Percentiles rank a stretch among this genome's conserved stretches.
Evolutionary conservation across 2,888 invertebrate species (phyloP).

Genomic region (Poecilus cupreus): DNA sequence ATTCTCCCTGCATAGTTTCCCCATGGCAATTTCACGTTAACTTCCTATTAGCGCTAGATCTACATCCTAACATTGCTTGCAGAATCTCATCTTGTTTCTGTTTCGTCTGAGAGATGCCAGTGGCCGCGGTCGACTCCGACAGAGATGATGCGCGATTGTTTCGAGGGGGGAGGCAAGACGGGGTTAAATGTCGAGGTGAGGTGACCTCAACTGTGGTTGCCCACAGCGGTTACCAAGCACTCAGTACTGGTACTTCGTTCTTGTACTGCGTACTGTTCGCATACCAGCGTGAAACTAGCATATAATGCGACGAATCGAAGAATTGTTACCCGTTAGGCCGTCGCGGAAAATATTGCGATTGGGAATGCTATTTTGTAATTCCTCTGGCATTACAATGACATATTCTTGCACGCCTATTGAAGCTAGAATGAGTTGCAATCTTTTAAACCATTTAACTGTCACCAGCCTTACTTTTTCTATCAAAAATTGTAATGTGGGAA

Average conservation of each 20-base stretch:
- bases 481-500: too few relatives aligned
- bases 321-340: background rate
- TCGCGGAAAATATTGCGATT: too few relatives aligned
- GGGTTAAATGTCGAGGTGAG: constrained; percentile 56
- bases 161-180: background rate
- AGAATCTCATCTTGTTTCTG: constrained; percentile 11
- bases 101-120: constrained; percentile 15
- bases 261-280: background rate
- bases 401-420: too few relatives aligned
- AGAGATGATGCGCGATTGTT: constrained; percentile 24
- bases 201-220: constrained; percentile 47
- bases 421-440: too few relatives aligned
- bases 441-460: too few relatives aligned
- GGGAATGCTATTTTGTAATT: too few relatives aligned
- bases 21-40: too few relatives aligned
- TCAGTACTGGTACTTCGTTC: background rate
- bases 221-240: constrained; percentile 8
- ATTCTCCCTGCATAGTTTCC: too few relatives aligned
- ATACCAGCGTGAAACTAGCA: background rate
- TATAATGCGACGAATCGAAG: background rate
- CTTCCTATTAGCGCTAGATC: too few relatives aligned
- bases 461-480: too few relatives aligned
- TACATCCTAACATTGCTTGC: background rate
- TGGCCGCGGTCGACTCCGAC: constrained; percentile 8
- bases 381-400: too few relatives aligned